Conservation (phyloP, 2,113 vertebrate species). For the Ailurus styani region DNA sequence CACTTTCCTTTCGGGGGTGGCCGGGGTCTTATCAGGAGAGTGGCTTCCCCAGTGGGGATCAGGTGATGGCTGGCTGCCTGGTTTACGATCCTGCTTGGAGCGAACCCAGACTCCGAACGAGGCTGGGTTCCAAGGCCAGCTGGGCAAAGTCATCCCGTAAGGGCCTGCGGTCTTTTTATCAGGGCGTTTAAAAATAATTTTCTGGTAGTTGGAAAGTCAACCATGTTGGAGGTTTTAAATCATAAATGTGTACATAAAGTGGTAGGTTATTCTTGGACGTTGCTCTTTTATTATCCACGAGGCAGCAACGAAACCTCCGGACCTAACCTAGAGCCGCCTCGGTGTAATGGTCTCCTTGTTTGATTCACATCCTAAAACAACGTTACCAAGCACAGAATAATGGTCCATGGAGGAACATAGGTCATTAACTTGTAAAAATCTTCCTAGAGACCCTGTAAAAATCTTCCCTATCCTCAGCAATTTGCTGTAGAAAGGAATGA, state of each 20-base stretch:
- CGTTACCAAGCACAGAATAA: not conserved
- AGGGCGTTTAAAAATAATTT: not conserved
- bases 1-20: not conserved
- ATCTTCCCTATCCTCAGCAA: not conserved
- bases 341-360: not conserved
- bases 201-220: not conserved
- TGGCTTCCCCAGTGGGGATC: not conserved
- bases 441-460: not conserved
- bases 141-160: not conserved
- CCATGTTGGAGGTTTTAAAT: not conserved
- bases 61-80: not conserved
- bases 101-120: not conserved
- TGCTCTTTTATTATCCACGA: slow-evolving; percentile 10
- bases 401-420: not conserved
- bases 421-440: not conserved
- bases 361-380: not conserved
- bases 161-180: not conserved
- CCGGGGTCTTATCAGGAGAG: not conserved
- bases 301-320: not conserved
- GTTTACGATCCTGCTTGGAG: not conserved
- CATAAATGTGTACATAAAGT: not conserved
- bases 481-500: not conserved
- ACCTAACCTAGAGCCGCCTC: not conserved
- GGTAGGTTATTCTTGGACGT: not conserved
- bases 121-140: not conserved